Percentiles rank a stretch among this genome's conserved stretches.
Conservation (phyloP, 2,888 invertebrate genomes). For the Habroteleia sp. region DNA sequence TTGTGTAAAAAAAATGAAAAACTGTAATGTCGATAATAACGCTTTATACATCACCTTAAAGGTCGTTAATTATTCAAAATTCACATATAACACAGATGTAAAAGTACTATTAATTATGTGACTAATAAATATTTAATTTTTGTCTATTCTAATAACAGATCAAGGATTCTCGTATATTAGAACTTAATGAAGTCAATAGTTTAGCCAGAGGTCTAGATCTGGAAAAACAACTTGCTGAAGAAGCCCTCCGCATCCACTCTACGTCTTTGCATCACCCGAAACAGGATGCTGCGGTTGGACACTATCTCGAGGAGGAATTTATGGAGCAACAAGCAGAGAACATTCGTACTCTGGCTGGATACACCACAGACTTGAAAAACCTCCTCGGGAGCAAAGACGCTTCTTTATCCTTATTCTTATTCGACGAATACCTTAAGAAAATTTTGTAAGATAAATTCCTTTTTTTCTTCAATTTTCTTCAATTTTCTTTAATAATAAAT, state of each 20-base stretch:
- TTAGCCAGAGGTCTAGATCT: constrained; percentile 89
- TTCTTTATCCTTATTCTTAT: constrained; percentile 87
- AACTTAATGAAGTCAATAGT: constrained; percentile 86
- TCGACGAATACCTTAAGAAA: constrained; percentile 85
- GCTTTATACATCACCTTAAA: too few relatives aligned
- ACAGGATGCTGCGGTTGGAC: constrained; percentile 82
- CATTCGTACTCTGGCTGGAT: constrained; percentile 88
- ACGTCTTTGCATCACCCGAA: constrained; percentile 86
- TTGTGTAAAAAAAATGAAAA: not conserved
- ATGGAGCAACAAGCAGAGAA: constrained; percentile 86
- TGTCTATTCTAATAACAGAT: constrained; percentile 64
- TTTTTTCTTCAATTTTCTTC: too few relatives aligned
- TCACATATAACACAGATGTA: too few relatives aligned
- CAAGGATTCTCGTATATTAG: constrained; percentile 78
- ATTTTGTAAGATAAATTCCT: constrained; percentile 67
- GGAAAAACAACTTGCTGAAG: constrained; percentile 87
- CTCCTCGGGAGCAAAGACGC: constrained; percentile 84
- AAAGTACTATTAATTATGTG: too few relatives aligned
- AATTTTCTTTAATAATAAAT: not conserved
- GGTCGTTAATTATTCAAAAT: too few relatives aligned
- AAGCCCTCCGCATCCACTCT: constrained; percentile 86
- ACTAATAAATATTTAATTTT: too few relatives aligned
- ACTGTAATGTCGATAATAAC: too few relatives aligned
- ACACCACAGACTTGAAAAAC: constrained; percentile 87
- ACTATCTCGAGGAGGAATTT: constrained; percentile 90